Percentiles rank a stretch among this genome's conserved stretches.
Conservation (phyloP, 2,797 vertebrate genomes). For the Crocidura indochinensis region DNA sequence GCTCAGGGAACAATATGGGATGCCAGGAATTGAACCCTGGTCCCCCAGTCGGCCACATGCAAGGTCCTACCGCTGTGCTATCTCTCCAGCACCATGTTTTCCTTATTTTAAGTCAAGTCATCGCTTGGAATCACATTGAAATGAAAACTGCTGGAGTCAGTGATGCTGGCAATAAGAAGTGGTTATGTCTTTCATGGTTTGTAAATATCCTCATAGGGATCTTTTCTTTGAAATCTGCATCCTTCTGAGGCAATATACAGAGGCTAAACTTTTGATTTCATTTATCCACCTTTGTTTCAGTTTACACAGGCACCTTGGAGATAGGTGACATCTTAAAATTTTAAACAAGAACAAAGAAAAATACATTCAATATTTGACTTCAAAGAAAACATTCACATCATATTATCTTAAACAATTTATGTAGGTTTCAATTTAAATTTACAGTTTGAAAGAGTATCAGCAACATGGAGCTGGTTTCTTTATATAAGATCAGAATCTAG, state of each 20-base stretch:
- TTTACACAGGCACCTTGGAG: slow-evolving; percentile 61
- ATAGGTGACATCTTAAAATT: slow-evolving; percentile 64
- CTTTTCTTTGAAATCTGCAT: slow-evolving; percentile 14
- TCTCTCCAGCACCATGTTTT: no score
- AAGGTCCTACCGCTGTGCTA: no score
- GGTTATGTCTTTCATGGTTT: background rate
- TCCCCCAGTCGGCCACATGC: no score
- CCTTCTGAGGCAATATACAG: background rate
- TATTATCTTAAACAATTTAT: slow-evolving; percentile 72
- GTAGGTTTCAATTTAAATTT: slow-evolving; percentile 70
- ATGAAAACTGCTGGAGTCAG: background rate
- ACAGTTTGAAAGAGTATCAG: slow-evolving; percentile 49
- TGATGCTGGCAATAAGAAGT: background rate
- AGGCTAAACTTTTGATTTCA: slow-evolving; percentile 58
- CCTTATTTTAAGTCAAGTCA: background rate
- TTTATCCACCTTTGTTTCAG: slow-evolving; percentile 64
- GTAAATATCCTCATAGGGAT: background rate
- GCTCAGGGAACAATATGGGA: no score
- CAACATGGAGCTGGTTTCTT: slow-evolving; percentile 53
- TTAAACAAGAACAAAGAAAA: slow-evolving; percentile 72
- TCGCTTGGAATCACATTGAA: background rate
- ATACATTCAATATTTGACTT: slow-evolving; percentile 67
- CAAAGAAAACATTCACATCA: slow-evolving; percentile 63
- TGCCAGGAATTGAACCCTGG: no score
- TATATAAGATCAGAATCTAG: slow-evolving; percentile 65